These are phyloP conservation scores for Coenonympha glycerion DNA, from an alignment of 2,888 invertebrate species.

Conservation along the genomic window DNA sequence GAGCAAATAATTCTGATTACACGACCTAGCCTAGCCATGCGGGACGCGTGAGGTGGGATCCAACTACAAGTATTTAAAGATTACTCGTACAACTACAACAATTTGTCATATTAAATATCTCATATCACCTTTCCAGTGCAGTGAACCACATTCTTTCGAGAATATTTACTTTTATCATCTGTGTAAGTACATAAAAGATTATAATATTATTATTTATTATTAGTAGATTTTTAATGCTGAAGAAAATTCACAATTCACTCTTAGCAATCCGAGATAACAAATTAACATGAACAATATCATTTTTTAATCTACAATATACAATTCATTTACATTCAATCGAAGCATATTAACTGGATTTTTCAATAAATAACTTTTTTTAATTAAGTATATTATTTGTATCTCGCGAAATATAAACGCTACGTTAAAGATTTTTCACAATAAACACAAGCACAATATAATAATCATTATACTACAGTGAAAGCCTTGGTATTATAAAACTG, in stretches of 20 bases:
- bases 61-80: conserved; percentile 54
- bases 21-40: conserved; percentile 59
- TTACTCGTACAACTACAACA: conserved; percentile 48
- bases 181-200: conserved; percentile 38
- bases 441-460: conserved; percentile 62
- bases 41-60: conserved; percentile 59
- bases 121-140: conserved; percentile 60
- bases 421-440: conserved; percentile 53
- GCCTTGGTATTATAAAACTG: conserved; percentile 39
- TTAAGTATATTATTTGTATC: conserved; percentile 35
- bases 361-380: conserved; percentile 47
- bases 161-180: conserved; percentile 43
- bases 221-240: conserved; percentile 53
- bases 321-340: conserved; percentile 63
- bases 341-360: conserved; percentile 59
- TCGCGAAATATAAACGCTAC: conserved; percentile 42
- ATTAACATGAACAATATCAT: conserved; percentile 62
- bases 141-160: conserved; percentile 29
- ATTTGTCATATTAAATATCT: conserved; percentile 47
- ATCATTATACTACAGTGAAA: conserved; percentile 55
- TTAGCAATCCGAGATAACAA: conserved; percentile 66
- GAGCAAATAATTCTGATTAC: conserved; percentile 69
- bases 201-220: conserved; percentile 38
- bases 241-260: conserved; percentile 59
- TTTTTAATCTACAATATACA: conserved; percentile 66